Conservation (phyloP, 2,113 vertebrate species). For the Plecturocebus donacophilus region DNA sequence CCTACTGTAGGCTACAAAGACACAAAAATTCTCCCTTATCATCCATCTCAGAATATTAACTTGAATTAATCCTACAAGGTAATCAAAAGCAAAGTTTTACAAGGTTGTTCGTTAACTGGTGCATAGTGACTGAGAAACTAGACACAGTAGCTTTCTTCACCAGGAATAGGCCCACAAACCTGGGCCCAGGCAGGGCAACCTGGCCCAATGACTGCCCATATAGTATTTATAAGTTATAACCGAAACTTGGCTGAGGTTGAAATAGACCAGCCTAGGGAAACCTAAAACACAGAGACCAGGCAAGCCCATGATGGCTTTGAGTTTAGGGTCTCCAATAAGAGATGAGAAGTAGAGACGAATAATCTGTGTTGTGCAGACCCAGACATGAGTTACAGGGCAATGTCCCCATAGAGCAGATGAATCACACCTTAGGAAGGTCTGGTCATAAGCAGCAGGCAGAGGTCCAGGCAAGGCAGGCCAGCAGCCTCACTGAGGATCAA, state of each 20-base stretch:
- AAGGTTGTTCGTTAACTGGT: background rate
- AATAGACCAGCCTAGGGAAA: background rate
- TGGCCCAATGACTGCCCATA: background rate
- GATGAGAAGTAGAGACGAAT: background rate
- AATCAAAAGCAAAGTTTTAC: background rate
- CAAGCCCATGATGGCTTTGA: background rate
- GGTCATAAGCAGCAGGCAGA: background rate
- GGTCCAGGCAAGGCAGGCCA: background rate
- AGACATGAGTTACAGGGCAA: background rate
- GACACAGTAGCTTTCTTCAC: background rate
- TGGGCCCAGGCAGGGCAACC: background rate
- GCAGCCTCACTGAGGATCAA: background rate
- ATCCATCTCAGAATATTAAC: background rate
- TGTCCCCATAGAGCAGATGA: background rate
- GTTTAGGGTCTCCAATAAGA: background rate
- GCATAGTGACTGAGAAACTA: background rate
- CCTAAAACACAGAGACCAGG: background rate
- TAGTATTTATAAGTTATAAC: background rate
- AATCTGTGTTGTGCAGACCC: background rate
- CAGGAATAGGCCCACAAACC: background rate
- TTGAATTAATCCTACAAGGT: constrained; percentile 11
- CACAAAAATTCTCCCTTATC: background rate
- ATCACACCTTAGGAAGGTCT: background rate
- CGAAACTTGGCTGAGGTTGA: background rate
- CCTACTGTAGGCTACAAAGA: background rate